Evolutionary conservation across 2,888 invertebrate species (phyloP).

Genomic region (Prosopocoilus inquinatus): DNA sequence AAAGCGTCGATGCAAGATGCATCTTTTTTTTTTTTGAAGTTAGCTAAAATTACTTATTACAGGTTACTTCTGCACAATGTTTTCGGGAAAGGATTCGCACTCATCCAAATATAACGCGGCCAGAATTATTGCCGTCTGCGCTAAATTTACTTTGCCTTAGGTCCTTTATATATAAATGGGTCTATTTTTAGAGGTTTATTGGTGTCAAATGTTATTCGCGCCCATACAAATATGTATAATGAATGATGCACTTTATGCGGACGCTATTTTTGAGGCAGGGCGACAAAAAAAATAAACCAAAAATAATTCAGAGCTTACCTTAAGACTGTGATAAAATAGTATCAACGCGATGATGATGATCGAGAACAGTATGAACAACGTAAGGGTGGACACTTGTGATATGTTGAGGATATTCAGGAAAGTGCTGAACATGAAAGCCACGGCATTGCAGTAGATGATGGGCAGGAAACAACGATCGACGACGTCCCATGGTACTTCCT

Average conservation of each 20-base stretch:
- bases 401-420: constrained; percentile 70
- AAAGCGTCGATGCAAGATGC: too few relatives aligned
- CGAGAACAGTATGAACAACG: constrained; percentile 75
- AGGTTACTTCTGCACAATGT: too few relatives aligned
- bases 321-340: constrained; percentile 80
- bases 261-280: not conserved
- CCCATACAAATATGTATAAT: not conserved
- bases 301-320: constrained; percentile 58
- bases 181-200: constrained; percentile 18
- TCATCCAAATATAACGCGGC: too few relatives aligned
- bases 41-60: too few relatives aligned
- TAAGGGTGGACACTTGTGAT: constrained; percentile 74
- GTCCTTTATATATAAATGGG: constrained; percentile 5
- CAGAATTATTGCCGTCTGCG: too few relatives aligned
- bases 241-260: not conserved
- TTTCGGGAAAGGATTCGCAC: too few relatives aligned
- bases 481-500: constrained; percentile 69
- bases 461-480: constrained; percentile 73
- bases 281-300: too few relatives aligned
- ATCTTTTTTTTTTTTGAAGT: too few relatives aligned
- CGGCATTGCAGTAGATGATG: constrained; percentile 76
- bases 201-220: constrained; percentile 17
- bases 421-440: constrained; percentile 72
- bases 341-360: constrained; percentile 72
- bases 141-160: not conserved